These are phyloP conservation scores for Rhynchonycteris naso DNA, from an alignment of 2,797 vertebrate species.

Conservation along the genomic window DNA sequence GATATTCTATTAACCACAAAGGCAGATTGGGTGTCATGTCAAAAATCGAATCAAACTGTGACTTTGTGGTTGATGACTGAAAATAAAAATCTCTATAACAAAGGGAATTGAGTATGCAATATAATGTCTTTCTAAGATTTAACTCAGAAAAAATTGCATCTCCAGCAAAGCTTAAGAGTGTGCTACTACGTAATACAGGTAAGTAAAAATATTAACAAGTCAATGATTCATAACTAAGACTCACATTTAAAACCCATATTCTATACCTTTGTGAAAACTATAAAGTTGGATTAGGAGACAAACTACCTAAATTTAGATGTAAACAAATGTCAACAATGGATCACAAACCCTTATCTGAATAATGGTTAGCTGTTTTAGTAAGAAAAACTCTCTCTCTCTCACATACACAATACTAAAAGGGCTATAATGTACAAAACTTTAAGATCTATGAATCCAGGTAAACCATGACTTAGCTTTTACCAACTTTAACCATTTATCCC, in stretches of 20 bases:
- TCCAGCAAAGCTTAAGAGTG: neutral
- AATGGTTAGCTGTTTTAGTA: slow-evolving; percentile 46
- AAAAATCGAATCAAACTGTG: slow-evolving; percentile 73
- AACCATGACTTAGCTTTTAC: slow-evolving; percentile 23
- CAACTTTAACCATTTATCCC: slow-evolving; percentile 56
- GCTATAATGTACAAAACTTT: neutral
- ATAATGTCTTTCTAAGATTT: slow-evolving; percentile 63
- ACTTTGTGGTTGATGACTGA: slow-evolving; percentile 60
- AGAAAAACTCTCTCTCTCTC: neutral
- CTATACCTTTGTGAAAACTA: slow-evolving; percentile 50
- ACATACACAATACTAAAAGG: slow-evolving; percentile 25
- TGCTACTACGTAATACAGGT: neutral
- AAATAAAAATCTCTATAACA: slow-evolving; percentile 52
- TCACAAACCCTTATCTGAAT: slow-evolving; percentile 30
- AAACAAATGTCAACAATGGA: slow-evolving; percentile 55
- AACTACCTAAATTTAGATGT: slow-evolving; percentile 55
- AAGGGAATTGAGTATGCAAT: slow-evolving; percentile 26
- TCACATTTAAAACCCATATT: slow-evolving; percentile 14
- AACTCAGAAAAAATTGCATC: slow-evolving; percentile 68
- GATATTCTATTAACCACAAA: slow-evolving; percentile 46
- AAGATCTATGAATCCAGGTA: slow-evolving; percentile 38
- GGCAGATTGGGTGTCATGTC: slow-evolving; percentile 59
- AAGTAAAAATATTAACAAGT: slow-evolving; percentile 61
- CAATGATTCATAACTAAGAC: neutral
- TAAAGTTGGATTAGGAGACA: slow-evolving; percentile 34